A percentile compares a stretch with the other conserved stretches of the same genome.
Evolutionary conservation across 2,797 vertebrate genomes (phyloP).

Genomic region (Eulemur albifrons): DNA sequence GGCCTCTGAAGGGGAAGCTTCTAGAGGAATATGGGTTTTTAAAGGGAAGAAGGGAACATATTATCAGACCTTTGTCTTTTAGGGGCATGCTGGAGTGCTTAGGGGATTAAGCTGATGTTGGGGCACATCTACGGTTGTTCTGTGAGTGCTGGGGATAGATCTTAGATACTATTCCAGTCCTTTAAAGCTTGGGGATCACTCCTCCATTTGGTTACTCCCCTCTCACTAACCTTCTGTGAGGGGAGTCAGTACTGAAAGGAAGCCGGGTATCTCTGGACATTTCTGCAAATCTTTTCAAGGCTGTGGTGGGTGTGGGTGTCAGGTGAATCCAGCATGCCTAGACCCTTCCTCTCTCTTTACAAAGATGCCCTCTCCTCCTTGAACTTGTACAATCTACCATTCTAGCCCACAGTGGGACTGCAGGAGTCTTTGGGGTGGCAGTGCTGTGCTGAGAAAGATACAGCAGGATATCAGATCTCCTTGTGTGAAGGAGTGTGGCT

Average conservation of each 20-base stretch:
- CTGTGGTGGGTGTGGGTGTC: not conserved
- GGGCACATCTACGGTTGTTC: not conserved
- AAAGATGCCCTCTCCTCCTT: not conserved
- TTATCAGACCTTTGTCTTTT: conserved; percentile 33
- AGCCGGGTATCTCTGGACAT: not conserved
- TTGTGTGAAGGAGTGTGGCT: not conserved
- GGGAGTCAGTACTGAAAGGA: not conserved
- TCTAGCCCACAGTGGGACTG: not conserved
- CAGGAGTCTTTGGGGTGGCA: not conserved
- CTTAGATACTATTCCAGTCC: not conserved
- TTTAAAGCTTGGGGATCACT: not conserved
- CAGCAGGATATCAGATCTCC: not conserved
- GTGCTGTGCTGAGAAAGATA: not conserved
- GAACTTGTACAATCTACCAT: not conserved
- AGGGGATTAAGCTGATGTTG: not conserved
- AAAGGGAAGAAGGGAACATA: not conserved
- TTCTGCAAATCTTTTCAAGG: not conserved
- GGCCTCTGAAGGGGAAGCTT: conserved; percentile 38
- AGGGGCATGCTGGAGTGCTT: not conserved
- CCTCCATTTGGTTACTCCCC: not conserved
- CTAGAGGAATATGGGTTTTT: conserved; percentile 44
- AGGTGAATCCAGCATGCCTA: not conserved
- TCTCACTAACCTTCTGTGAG: not conserved
- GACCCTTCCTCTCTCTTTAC: not conserved
- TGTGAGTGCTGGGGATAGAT: not conserved